A percentile compares a stretch with the other conserved stretches of the same genome.
Evolutionary conservation across 35 echinoderm and acorn worm genomes (phyloP).

Genomic region (Heliocidaris erythrogramma): DNA sequence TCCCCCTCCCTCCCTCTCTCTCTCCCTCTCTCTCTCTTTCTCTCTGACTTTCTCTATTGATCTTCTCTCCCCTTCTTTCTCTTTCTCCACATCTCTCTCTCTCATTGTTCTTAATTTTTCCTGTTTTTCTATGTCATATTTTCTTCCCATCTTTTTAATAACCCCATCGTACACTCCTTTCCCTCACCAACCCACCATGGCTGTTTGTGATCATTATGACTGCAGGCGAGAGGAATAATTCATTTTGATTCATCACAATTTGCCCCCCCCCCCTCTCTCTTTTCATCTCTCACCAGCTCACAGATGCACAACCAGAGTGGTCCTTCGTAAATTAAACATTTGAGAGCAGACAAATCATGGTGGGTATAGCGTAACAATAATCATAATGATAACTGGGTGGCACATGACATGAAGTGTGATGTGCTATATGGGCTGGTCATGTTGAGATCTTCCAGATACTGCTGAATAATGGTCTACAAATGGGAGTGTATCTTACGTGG

Average conservation of each 20-base stretch:
- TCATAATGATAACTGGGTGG: constrained; percentile 16
- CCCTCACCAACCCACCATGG: not conserved
- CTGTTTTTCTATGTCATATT: not conserved
- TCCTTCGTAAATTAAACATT: not conserved
- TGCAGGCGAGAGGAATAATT: not conserved
- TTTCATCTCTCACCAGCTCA: not conserved
- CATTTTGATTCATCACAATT: not conserved
- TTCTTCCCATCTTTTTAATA: not conserved
- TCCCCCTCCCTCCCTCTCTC: not conserved
- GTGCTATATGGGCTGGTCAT: not conserved
- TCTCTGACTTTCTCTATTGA: not conserved
- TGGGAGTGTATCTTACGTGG: no score
- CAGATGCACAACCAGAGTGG: not conserved
- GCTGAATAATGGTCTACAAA: not conserved
- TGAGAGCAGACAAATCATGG: not conserved
- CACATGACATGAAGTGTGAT: not conserved
- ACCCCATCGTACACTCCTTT: not conserved
- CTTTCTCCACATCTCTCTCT: not conserved
- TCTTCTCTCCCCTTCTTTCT: not conserved
- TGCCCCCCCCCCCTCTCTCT: not conserved
- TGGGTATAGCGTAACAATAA: constrained; percentile 12
- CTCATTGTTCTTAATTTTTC: not conserved
- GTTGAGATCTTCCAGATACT: not conserved
- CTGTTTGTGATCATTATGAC: not conserved
- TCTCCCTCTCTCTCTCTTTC: not conserved